Evolutionary conservation across 2,113 vertebrate species (phyloP).

Genomic region (Oncorhynchus kisutch): DNA sequence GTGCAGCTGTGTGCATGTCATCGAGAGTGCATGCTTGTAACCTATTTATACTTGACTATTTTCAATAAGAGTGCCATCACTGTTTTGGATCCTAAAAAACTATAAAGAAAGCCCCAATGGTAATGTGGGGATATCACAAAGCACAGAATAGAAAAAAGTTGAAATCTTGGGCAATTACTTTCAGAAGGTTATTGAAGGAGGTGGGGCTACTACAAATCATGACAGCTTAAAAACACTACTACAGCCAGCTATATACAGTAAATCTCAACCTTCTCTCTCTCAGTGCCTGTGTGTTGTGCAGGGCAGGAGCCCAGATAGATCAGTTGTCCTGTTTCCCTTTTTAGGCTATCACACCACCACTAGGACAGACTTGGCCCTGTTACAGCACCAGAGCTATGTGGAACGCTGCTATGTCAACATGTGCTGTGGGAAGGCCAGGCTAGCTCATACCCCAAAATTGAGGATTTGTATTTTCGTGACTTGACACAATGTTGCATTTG

Average conservation of each 20-base stretch:
- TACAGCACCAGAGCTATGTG: slow-evolving; percentile 5
- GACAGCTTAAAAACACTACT: too few species aligned
- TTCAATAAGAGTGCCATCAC: too few species aligned
- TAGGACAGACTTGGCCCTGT: slow-evolving; percentile 32
- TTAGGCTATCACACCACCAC: slow-evolving; percentile 41
- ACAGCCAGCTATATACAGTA: too few species aligned
- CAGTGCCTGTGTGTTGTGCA: slow-evolving; percentile 10
- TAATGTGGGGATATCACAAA: too few species aligned
- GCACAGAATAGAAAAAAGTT: too few species aligned
- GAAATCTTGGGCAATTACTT: too few species aligned
- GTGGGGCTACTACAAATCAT: too few species aligned
- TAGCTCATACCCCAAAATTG: neutral
- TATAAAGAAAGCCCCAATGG: too few species aligned
- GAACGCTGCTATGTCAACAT: neutral
- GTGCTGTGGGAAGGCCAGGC: neutral
- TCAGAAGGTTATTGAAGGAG: too few species aligned
- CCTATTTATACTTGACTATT: too few species aligned
- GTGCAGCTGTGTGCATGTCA: neutral
- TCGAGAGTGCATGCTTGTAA: neutral
- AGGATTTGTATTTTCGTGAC: neutral
- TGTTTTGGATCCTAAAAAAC: neutral
- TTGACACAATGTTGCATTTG: neutral
- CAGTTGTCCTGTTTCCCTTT: slow-evolving; percentile 61
- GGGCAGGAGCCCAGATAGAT: slow-evolving; percentile 27
- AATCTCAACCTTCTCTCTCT: neutral